Percentiles rank a stretch among this genome's conserved stretches.
Evolutionary conservation across 2,888 invertebrate genomes (phyloP).

Genomic region (Dolichopus griseipennis): DNA sequence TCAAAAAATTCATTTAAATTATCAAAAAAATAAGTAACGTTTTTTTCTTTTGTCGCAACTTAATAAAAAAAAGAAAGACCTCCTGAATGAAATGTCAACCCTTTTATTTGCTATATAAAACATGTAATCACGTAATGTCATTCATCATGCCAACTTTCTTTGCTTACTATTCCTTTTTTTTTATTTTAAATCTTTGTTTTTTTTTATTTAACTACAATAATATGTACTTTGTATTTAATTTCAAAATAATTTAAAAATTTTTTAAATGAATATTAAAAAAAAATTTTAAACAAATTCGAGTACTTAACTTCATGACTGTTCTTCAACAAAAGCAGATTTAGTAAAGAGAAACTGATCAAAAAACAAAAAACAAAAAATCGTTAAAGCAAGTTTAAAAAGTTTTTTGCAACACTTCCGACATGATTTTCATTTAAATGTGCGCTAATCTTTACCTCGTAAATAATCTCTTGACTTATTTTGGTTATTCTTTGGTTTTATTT

Average conservation of each 20-base stretch:
- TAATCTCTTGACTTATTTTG: neutral
- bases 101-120: neutral
- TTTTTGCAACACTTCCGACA: neutral
- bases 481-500: neutral
- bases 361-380: neutral
- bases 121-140: neutral
- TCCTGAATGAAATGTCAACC: neutral
- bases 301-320: neutral
- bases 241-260: too few relatives aligned
- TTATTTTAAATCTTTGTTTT: neutral
- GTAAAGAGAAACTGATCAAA: neutral
- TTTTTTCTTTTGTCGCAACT: neutral
- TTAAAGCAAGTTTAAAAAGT: neutral
- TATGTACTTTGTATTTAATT: too few relatives aligned
- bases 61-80: neutral
- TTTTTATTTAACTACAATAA: neutral
- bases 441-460: neutral
- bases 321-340: neutral
- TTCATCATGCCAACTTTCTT: neutral
- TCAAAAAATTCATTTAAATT: too few relatives aligned
- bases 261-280: too few relatives aligned
- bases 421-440: slow-evolving; percentile 1
- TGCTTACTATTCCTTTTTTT: neutral
- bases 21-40: too few relatives aligned
- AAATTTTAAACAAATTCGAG: too few relatives aligned